Evolutionary conservation across 2,113 vertebrate genomes (phyloP).

Genomic region (Eudorcas thomsonii): DNA sequence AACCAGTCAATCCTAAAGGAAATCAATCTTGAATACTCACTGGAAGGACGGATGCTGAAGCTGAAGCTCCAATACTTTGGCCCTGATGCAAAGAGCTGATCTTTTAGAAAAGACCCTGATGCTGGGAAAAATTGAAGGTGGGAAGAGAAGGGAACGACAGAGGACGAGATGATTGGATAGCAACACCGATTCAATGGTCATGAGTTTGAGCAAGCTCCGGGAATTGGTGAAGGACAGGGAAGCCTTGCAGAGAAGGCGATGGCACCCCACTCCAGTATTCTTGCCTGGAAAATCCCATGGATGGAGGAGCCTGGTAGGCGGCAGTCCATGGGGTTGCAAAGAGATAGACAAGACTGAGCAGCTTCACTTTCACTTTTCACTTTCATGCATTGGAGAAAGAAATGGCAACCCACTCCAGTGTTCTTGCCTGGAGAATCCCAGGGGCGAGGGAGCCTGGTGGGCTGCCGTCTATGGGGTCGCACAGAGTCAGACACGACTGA

Average conservation of each 20-base stretch:
- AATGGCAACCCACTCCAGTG: too few species aligned
- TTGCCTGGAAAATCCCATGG: too few species aligned
- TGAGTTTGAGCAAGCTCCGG: not conserved
- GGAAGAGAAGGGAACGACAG: not conserved
- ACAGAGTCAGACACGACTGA: not conserved
- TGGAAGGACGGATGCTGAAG: not conserved
- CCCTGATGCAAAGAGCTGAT: not conserved
- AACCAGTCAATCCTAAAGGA: not conserved
- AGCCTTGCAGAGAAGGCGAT: not conserved
- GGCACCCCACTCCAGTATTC: too few species aligned
- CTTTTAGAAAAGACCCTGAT: not conserved
- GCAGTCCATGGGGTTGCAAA: accelerated
- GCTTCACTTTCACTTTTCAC: too few species aligned
- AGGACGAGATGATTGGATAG: not conserved
- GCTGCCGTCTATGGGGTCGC: not conserved
- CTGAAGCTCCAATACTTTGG: not conserved
- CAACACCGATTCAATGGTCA: accelerated
- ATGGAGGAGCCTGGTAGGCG: too few species aligned
- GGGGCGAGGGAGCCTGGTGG: too few species aligned
- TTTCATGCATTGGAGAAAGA: too few species aligned
- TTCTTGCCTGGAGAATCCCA: too few species aligned
- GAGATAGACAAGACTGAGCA: accelerated
- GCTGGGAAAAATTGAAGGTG: not conserved
- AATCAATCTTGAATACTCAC: not conserved
- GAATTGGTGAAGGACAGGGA: not conserved